Evolutionary conservation across 2,888 invertebrate species (phyloP).

Genomic region (Apamea anceps): DNA sequence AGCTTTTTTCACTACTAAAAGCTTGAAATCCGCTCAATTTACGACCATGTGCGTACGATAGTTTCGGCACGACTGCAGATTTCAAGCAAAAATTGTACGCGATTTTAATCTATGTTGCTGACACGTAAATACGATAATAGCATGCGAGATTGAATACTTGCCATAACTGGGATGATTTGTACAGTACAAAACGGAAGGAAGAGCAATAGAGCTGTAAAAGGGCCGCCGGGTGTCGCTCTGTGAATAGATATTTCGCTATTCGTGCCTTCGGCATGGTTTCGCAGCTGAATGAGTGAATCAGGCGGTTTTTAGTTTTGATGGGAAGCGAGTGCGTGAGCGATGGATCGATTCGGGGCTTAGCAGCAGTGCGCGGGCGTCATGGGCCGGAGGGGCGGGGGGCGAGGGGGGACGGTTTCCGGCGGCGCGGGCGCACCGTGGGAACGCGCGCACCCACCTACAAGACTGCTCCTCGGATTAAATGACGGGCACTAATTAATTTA

Average conservation of each 20-base stretch:
- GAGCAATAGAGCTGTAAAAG: constrained; percentile 80
- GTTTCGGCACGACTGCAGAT: constrained; percentile 36
- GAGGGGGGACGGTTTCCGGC: constrained; percentile 84
- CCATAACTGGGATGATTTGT: constrained; percentile 59
- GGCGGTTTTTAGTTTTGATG: constrained; percentile 78
- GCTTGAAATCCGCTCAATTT: constrained; percentile 47
- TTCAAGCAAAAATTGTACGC: constrained; percentile 29
- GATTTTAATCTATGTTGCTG: constrained; percentile 42
- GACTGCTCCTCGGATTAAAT: constrained; percentile 85
- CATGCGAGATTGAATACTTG: constrained; percentile 58
- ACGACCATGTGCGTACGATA: constrained; percentile 48
- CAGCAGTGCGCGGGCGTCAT: constrained; percentile 74
- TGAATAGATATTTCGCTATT: constrained; percentile 84
- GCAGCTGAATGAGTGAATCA: constrained; percentile 83
- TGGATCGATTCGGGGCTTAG: constrained; percentile 85
- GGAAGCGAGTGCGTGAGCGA: constrained; percentile 85
- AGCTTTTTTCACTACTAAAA: constrained; percentile 31
- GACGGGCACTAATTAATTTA: constrained; percentile 89
- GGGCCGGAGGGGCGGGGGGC: constrained; percentile 71
- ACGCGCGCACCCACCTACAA: constrained; percentile 86
- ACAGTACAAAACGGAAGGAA: constrained; percentile 80
- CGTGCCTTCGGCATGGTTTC: constrained; percentile 82
- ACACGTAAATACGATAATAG: constrained; percentile 55
- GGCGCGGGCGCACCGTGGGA: constrained; percentile 88
- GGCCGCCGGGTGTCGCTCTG: constrained; percentile 75